Conservation (phyloP, 2,888 invertebrate species). For the Drosophila quasianomalipes region DNA sequence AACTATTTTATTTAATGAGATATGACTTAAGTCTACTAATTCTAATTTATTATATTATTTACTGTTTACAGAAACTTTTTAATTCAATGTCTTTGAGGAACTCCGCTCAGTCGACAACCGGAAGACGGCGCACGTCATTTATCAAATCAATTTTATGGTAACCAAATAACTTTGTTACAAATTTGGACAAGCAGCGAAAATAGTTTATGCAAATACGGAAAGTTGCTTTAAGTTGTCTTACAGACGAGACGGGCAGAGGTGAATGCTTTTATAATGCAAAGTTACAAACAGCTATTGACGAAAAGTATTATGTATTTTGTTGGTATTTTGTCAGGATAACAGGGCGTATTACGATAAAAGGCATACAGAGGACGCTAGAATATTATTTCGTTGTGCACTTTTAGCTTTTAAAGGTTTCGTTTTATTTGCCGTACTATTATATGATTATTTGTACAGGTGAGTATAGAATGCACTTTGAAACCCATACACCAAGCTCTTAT, state of each 20-base stretch:
- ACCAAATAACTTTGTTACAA: slow-evolving; percentile 64
- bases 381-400: not conserved
- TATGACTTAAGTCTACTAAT: not conserved
- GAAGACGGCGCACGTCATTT: slow-evolving; percentile 64
- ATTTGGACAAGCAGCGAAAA: slow-evolving; percentile 71
- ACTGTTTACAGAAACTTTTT: not conserved
- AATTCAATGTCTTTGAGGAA: not conserved
- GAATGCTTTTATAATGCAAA: slow-evolving; percentile 1
- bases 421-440: not conserved
- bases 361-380: not conserved
- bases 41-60: not conserved
- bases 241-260: slow-evolving; percentile 34
- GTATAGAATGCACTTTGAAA: slow-evolving; percentile 13
- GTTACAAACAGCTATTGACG: not conserved
- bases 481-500: not conserved
- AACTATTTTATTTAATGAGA: not conserved
- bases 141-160: slow-evolving; percentile 52
- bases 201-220: slow-evolving; percentile 47
- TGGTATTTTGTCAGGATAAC: not conserved
- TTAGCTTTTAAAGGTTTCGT: not conserved
- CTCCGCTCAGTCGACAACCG: slow-evolving; percentile 29
- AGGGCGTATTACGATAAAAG: not conserved
- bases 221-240: slow-evolving; percentile 42
- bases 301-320: not conserved
- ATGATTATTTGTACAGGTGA: not conserved